Base-by-base conservation (phyloP, 2,797 vertebrate species). In the Bradypodion ventrale region DNA sequence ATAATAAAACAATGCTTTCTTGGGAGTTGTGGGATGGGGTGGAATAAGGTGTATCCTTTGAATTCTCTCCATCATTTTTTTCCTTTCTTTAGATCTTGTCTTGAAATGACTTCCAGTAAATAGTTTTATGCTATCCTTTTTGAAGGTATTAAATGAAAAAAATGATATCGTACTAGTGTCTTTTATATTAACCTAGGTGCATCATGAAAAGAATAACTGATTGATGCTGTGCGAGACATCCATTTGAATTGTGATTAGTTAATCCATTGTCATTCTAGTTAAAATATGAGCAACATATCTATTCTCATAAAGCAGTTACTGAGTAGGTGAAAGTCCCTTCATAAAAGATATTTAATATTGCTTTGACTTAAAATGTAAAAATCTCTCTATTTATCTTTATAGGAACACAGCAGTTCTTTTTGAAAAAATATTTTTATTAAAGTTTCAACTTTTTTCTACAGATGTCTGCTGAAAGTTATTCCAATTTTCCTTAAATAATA, bases 231-330 rank as follows among this genome's bases (percentile, higher is more conserved):
- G 42, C 77, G 77, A 76, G 85, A 83, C 87, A 86, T 84, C 84
- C 8, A 86, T 90, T 88, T 90, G 81, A 93, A 87, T 91, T 92
- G 82, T 78, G 79, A 59, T 83, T 82, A 83, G 59, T 91, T 91
- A 91, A 89, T 89, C 93, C 77, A 76, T 91, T 90, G 82, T 74
- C 80, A 16, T 42, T 91, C 89, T 93, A 90, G 76, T 90, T 88
- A 89, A 87, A 88, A 87, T 72, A 35, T 60, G 82, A 92, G 92
- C 66, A 78, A 56, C 73, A 4, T 49, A 78, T 78, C 88, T 91
- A 62, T 88, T 91, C 76, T 78, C 76, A 84, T 85, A 82, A 88
- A 91, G 70, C 76, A 92, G 81, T 86, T 62, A 89, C 79, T n/a
- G 72, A 63, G 69, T 88, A 90, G 63, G 63, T 88, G 90, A 91